phyloP scores from a whole-genome alignment of 1,140 invertebrate species.

The Tetramorium alpestre region DNA sequence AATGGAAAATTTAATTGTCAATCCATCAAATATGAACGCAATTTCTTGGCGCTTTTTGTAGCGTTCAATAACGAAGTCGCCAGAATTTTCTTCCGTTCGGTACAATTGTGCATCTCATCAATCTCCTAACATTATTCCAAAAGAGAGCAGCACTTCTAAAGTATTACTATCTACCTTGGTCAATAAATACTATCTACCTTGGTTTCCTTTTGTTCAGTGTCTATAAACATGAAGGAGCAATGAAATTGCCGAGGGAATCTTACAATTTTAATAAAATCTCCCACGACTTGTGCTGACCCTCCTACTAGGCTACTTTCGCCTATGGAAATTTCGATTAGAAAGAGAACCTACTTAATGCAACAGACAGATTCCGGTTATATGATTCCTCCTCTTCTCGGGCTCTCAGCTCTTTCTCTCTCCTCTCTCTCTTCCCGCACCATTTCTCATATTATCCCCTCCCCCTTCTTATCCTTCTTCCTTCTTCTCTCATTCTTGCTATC shows the following conservation, averaged over 20 bases:
- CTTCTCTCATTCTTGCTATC: constrained; percentile 12
- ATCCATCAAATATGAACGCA: constrained; percentile 53
- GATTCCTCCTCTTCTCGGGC: constrained; percentile 16
- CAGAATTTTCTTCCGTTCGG: constrained; percentile 45
- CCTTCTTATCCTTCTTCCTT: neutral
- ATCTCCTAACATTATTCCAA: constrained; percentile 50
- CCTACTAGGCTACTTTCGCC: constrained; percentile 19
- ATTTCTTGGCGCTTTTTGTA: constrained; percentile 46
- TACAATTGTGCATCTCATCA: constrained; percentile 56
- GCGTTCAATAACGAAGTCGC: constrained; percentile 46
- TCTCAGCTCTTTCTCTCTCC: neutral
- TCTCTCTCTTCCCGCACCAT: neutral
- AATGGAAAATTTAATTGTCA: constrained; percentile 47
- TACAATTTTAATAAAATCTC: constrained; percentile 38
- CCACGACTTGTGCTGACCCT: neutral
- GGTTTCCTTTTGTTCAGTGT: neutral
- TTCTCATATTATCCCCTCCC: neutral
- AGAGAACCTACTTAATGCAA: constrained; percentile 56
- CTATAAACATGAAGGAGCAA: constrained; percentile 1
- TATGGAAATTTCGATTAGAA: constrained; percentile 27
- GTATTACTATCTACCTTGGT: constrained; percentile 26
- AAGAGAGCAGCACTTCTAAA: neutral
- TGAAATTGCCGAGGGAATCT: constrained; percentile 36
- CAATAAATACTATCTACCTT: constrained; percentile 10
- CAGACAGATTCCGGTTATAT: constrained; percentile 17